These are phyloP conservation scores for Tricholaema leucomelas DNA, from an alignment of 2,113 vertebrate species.

Conservation along the genomic window DNA sequence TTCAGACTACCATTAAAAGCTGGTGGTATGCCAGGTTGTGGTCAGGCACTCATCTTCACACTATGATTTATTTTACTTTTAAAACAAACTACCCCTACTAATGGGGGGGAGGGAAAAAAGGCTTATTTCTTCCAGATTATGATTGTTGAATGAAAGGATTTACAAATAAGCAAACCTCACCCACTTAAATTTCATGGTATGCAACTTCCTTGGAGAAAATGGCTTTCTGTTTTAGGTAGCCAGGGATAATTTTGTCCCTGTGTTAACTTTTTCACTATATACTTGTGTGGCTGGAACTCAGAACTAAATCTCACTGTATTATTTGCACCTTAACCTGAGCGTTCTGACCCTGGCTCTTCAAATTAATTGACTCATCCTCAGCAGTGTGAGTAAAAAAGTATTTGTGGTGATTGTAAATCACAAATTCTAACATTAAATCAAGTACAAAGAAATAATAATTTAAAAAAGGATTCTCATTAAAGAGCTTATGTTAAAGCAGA, in stretches of 20 bases:
- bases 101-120: not conserved
- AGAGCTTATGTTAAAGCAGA: constrained; percentile 2
- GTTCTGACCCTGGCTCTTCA: not conserved
- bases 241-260: not conserved
- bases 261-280: not conserved
- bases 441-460: not conserved
- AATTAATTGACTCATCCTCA: not conserved
- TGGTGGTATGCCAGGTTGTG: constrained; percentile 27
- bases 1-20: constrained; percentile 45
- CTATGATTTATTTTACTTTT: constrained; percentile 45
- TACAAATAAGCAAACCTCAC: not conserved
- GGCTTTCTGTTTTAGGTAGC: not conserved
- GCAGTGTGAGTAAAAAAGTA: not conserved
- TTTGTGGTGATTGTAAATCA: not conserved
- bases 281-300: not conserved
- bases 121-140: constrained; percentile 14
- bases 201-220: not conserved
- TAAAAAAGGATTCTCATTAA: not conserved
- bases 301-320: not conserved
- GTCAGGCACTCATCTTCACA: constrained; percentile 17
- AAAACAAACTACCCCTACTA: constrained; percentile 38
- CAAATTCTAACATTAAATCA: not conserved
- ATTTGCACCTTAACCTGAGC: not conserved
- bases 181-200: constrained; percentile 18
- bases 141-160: constrained; percentile 30